Evolutionary conservation across 1,140 invertebrate species (phyloP).

Genomic region (Andrena cerasifolii): DNA sequence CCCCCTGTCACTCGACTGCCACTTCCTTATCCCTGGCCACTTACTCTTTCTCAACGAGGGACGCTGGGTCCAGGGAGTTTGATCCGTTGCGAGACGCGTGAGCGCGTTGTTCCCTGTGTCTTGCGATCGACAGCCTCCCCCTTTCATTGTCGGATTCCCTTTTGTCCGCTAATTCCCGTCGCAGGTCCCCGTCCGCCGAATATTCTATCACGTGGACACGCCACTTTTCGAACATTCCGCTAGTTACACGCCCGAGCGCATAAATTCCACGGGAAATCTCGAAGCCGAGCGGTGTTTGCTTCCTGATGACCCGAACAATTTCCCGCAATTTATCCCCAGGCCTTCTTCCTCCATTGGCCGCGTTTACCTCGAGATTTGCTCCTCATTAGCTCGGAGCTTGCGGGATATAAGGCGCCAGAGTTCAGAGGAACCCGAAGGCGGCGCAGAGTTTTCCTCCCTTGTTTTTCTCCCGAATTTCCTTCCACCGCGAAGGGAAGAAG

Average conservation of each 20-base stretch:
- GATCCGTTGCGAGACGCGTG: conserved; percentile 14
- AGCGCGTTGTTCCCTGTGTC: no score
- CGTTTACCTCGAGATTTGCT: conserved; percentile 74
- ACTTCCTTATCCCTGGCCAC: conserved; percentile 64
- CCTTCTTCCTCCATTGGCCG: conserved; percentile 20
- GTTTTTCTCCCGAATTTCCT: neutral
- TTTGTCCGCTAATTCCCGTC: no score
- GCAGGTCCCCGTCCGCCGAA: no score
- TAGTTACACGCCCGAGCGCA: neutral
- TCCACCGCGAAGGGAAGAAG: conserved; percentile 7
- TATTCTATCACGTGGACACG: neutral
- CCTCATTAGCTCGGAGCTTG: conserved; percentile 67
- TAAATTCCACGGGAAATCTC: conserved; percentile 21
- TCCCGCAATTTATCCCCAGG: conserved; percentile 17
- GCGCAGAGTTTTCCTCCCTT: conserved; percentile 11
- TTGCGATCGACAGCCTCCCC: no score
- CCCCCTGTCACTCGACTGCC: conserved; percentile 58
- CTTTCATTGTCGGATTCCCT: no score
- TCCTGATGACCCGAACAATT: conserved; percentile 39
- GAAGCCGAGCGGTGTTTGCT: conserved; percentile 24
- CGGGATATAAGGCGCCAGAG: conserved; percentile 32
- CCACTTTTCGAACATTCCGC: neutral
- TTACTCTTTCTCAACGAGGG: conserved; percentile 37
- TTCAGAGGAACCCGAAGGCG: conserved; percentile 39
- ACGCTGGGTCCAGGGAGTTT: conserved; percentile 23